phyloP scores from a whole-genome alignment of 2,113 vertebrate species.

The Antennarius striatus region DNA sequence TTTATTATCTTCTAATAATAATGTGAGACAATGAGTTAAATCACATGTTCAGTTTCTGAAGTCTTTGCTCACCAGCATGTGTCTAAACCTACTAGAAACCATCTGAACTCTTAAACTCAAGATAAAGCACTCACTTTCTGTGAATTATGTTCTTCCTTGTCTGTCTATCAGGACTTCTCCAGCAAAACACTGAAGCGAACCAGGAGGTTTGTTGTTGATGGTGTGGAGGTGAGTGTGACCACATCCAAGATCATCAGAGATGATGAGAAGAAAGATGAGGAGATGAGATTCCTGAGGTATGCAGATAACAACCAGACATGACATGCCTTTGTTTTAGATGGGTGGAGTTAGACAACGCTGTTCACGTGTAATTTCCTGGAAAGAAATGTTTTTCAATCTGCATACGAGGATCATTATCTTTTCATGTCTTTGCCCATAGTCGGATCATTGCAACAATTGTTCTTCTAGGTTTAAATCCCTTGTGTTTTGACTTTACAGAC shows the following conservation, averaged over 20 bases:
- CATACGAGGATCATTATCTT: no score
- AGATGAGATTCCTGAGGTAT: slow-evolving; percentile 96
- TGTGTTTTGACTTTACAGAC: slow-evolving; percentile 21
- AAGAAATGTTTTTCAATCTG: no score
- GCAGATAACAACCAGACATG: slow-evolving; percentile 13
- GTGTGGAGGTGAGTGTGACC: slow-evolving; percentile 94
- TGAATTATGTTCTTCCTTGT: not conserved
- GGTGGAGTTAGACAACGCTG: slow-evolving; percentile 1
- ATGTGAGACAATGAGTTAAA: no score
- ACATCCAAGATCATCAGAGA: slow-evolving; percentile 97
- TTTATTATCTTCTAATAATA: no score
- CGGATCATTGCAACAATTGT: not conserved
- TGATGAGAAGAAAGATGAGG: slow-evolving; percentile 97
- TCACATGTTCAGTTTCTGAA: no score
- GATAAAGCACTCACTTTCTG: no score
- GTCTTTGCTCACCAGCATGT: no score
- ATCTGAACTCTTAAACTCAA: no score
- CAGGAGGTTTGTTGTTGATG: slow-evolving; percentile 91
- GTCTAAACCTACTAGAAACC: no score
- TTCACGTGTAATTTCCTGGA: no score
- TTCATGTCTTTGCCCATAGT: no score
- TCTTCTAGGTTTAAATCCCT: slow-evolving; percentile 8
- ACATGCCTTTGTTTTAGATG: not conserved
- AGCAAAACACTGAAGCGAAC: slow-evolving; percentile 96
- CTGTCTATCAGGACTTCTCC: slow-evolving; percentile 79